Conservation (phyloP, 2,797 vertebrate species). For the Phoeniculus purpureus region DNA sequence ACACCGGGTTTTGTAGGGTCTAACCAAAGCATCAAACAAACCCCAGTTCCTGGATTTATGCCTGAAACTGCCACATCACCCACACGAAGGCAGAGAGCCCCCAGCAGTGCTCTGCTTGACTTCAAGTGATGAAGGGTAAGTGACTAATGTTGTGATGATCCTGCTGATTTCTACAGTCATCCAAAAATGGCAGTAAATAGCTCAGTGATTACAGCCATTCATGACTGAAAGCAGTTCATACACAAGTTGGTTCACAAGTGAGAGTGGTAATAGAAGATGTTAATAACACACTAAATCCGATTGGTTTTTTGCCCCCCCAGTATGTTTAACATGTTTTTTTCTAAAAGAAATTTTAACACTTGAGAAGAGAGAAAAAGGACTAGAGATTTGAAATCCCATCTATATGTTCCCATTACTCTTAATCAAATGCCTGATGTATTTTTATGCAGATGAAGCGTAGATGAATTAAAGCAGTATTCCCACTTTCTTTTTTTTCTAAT, state of each 20-base stretch:
- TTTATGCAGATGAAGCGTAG: background rate
- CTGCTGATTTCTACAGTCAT: background rate
- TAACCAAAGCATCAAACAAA: background rate
- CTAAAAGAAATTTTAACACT: background rate
- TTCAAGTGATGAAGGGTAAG: background rate
- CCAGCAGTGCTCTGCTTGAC: background rate
- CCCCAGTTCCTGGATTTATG: rapidly evolving
- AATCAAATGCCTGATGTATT: background rate
- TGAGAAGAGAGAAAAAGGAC: background rate
- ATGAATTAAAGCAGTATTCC: constrained; percentile 19
- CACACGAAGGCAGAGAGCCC: background rate
- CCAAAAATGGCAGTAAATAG: constrained; percentile 22
- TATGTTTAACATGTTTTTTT: background rate
- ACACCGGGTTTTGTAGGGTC: background rate
- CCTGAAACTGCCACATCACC: background rate
- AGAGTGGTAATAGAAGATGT: background rate
- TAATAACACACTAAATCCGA: background rate
- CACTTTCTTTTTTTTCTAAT: constrained; percentile 25
- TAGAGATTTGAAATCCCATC: background rate
- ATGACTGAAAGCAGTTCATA: background rate
- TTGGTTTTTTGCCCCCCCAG: background rate
- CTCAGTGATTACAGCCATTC: constrained; percentile 37
- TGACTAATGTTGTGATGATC: background rate
- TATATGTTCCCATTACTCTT: background rate
- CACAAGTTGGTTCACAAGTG: background rate